A percentile compares a stretch with the other conserved stretches of the same genome.
Conservation (phyloP, 2,888 invertebrate species). For the Diachrysia chrysitis region DNA sequence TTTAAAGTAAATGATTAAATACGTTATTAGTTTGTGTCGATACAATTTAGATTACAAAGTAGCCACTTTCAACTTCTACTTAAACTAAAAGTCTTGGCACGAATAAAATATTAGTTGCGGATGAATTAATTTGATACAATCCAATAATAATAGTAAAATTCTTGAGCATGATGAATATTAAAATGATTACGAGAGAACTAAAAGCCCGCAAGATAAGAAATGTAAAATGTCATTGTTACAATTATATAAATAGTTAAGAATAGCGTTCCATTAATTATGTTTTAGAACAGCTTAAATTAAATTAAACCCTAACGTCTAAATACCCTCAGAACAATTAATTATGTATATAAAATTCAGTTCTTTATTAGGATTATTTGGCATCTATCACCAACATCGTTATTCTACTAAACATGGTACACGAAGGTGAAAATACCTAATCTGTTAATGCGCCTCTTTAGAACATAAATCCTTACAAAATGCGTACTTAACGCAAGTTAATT, state of each 20-base stretch:
- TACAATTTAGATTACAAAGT: constrained; percentile 67
- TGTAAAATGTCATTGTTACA: constrained; percentile 48
- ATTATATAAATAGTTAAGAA: constrained; percentile 69
- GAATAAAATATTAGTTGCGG: constrained; percentile 79
- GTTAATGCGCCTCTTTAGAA: constrained; percentile 81
- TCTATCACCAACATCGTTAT: constrained; percentile 87
- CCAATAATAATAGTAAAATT: constrained; percentile 62
- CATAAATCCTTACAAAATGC: constrained; percentile 74
- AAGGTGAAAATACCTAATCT: constrained; percentile 85
- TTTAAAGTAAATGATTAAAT: constrained; percentile 72
- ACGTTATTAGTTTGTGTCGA: constrained; percentile 67
- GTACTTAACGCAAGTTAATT: constrained; percentile 69
- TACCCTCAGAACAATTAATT: constrained; percentile 89
- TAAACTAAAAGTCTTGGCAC: constrained; percentile 86
- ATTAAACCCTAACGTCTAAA: constrained; percentile 84
- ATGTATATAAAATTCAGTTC: constrained; percentile 89
- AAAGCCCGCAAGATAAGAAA: constrained; percentile 40
- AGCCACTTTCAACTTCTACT: constrained; percentile 73
- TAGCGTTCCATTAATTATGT: constrained; percentile 61
- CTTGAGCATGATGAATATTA: constrained; percentile 73
- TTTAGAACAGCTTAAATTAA: constrained; percentile 77
- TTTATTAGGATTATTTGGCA: constrained; percentile 89
- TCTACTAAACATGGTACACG: constrained; percentile 87
- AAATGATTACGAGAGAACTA: constrained; percentile 50
- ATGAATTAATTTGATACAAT: constrained; percentile 64